phyloP scores from a whole-genome alignment of 2,888 invertebrate genomes.

The Colostygia pectinataria region DNA sequence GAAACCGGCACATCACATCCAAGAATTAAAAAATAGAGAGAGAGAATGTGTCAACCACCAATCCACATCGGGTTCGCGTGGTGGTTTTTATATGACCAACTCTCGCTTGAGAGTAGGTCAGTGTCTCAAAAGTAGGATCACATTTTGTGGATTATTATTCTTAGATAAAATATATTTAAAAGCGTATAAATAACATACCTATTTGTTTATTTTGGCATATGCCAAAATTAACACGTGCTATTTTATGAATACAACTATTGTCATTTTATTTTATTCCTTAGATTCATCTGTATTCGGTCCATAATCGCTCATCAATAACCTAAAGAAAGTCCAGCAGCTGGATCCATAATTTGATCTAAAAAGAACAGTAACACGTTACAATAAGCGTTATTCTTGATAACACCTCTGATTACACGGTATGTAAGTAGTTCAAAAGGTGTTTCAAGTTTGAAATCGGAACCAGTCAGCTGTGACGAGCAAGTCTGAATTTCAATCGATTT shows the following conservation, averaged over 20 bases:
- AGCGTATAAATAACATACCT: neutral
- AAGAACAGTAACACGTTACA: constrained; percentile 12
- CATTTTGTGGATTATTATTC: too few species aligned
- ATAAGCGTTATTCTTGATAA: constrained; percentile 5
- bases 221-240: constrained; percentile 1
- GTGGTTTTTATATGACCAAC: too few species aligned
- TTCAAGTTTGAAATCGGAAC: constrained; percentile 17
- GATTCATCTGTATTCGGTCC: neutral
- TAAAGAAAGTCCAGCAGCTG: constrained; percentile 12
- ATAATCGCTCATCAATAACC: neutral
- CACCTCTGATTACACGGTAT: too few species aligned
- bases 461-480: neutral
- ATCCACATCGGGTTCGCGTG: too few species aligned
- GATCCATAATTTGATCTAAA: constrained; percentile 4
- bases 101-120: too few species aligned
- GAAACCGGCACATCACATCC: too few species aligned
- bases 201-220: neutral
- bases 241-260: neutral
- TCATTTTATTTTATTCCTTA: neutral
- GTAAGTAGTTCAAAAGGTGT: constrained; percentile 15
- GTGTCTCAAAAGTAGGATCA: too few species aligned
- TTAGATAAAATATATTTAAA: too few species aligned
- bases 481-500: neutral
- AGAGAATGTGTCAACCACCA: too few species aligned
- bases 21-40: too few species aligned